Percentiles rank a stretch among this genome's conserved stretches.
These are phyloP conservation scores for Coracias cyanogaster DNA, from an alignment of 2,797 vertebrate genomes.

Conservation along the genomic window DNA sequence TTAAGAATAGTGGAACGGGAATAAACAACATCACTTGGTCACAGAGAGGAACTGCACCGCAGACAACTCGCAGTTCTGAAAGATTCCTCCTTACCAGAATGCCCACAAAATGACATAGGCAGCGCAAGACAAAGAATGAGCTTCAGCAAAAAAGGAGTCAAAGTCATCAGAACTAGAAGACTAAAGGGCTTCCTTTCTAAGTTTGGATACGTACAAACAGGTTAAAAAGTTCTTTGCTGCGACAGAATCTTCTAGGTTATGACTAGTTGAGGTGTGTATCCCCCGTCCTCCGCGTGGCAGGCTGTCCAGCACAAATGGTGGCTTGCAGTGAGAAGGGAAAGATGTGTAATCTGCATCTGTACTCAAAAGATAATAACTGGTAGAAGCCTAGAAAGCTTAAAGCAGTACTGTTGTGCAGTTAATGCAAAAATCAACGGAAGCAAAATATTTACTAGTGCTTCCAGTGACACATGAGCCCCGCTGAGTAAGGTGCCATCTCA, in stretches of 20 bases:
- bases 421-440: not conserved
- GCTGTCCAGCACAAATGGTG: not conserved
- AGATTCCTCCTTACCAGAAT: not conserved
- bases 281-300: not conserved
- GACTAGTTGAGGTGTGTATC: not conserved
- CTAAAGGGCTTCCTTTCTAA: not conserved
- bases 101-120: rapidly evolving
- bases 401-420: not conserved
- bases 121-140: not conserved
- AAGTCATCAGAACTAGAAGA: not conserved
- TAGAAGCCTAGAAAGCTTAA: not conserved
- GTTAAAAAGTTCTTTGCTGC: not conserved
- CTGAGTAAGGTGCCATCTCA: not conserved
- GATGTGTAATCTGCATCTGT: not conserved
- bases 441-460: not conserved
- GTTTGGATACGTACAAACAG: not conserved
- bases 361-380: not conserved
- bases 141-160: not conserved
- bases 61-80: not conserved
- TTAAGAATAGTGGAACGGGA: not conserved
- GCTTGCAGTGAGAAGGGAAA: not conserved
- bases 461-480: rapidly evolving
- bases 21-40: not conserved
- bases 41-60: not conserved
- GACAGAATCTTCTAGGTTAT: not conserved